Base-by-base conservation (phyloP, 2,113 vertebrate genomes). In the Megaceryle torquata region DNA sequence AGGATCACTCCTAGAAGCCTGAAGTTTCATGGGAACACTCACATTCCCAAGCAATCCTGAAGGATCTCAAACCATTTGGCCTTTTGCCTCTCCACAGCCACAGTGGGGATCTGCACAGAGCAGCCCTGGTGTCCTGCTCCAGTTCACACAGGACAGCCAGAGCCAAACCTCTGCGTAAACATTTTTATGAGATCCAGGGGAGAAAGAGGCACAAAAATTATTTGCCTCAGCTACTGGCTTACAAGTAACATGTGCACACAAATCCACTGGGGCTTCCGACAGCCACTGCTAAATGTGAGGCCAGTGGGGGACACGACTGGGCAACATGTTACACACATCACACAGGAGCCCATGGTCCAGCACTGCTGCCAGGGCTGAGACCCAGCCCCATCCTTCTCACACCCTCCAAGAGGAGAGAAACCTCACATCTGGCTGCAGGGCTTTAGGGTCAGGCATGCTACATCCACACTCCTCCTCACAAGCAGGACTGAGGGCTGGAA, bases 221-320 rank as follows among this genome's bases (percentile, higher is more conserved):
- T 2, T 39, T 5, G 11, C 41, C 41, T 63, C 41, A 56, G 53
- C 15, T 2, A 4, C 28, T 53, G 71, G 11, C 28, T 48, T 50
- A 25, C 7, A 4, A 26, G 16, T 22, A 35, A 44, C 43, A 19
- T 0, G 16, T 0, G 1, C 14, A 28, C 56, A 11, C 54, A 57
- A 56, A n/a, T 54, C 33, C 72, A 28, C 35, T 35, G 60, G 37
- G n/a, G 54, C 57, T 87, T 68, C 72, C 35, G 22, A 83, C 26
- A 48, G 63, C 76, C 76, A 31, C 64, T 8, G 20, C 48, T 31
- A 33, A 68, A 33, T 3, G 13, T 17, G 71, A 56, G 64, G 37
- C 39, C 43, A 41, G 50, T 4, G 17, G 68, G 57, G 50, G 39
- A 33, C 50, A 60, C 57, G 86, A 4, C 18, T 1, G 3, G n/a